Base-by-base conservation (phyloP, 2,797 vertebrate genomes). In the Cynodonichthys magdalenae region DNA sequence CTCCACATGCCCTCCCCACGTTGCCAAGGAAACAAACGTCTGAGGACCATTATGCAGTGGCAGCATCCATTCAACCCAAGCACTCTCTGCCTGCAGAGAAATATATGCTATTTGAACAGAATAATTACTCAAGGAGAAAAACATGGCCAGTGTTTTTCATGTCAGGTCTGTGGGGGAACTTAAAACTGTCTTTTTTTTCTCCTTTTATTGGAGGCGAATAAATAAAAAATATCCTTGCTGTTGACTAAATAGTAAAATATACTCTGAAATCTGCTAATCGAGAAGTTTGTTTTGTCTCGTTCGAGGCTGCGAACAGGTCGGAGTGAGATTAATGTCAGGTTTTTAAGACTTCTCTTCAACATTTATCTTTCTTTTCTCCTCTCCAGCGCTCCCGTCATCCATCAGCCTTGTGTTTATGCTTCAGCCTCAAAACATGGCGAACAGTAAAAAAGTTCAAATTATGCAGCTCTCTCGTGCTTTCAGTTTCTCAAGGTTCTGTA, bases 21-120 rank as follows among this genome's bases (percentile, higher is more conserved):
- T 95, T 94, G 88, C 93, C 92, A 79, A 77, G 92, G 94, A 92
- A 94, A 95, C 94, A 90, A 90, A 90, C 83, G 87, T 93, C 90
- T 85, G 87, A 95, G 90, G 89, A 90, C 85, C 80, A 90, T 92
- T 89, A 91, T 87, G 89, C 90, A 86, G 90, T 84, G 75, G 88
- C 88, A 88, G 87, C 87, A 90, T 91, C 90, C 90, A 92, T 94
- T 94, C 92, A 93, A 85, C 83, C 85, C 71, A 46, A 89, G 86
- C 91, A 83, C 87, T 88, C 84, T 86, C 83, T 81, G 89, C 75
- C 84, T 81, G 85, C 80, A 92, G 90, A 91, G 83, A 90, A 89
- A 92, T 87, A 85, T 80, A 89, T 82, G 87, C 82, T 69, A 78
- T 93, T 91, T 89, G 78, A 87, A 89, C 81, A 81, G 84, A 91